phyloP scores from a whole-genome alignment of 1,140 invertebrate species.

The Drosophila albomicans region DNA sequence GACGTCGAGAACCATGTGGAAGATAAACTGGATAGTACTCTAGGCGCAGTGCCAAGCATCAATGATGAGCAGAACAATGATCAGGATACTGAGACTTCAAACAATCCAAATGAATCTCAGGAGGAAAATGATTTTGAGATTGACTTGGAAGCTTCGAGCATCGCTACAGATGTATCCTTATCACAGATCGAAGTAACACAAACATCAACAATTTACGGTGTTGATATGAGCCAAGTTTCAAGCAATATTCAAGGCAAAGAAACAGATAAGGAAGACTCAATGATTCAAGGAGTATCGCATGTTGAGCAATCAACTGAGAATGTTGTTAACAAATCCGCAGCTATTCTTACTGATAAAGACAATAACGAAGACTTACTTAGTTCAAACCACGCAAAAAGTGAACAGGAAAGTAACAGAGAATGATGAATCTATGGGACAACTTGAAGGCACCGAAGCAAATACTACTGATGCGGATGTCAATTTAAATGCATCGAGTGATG shows the following conservation, averaged over 20 bases:
- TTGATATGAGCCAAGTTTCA: constrained; percentile 2
- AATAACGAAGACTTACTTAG: too few relatives aligned
- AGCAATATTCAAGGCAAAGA: not conserved
- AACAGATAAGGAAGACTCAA: not conserved
- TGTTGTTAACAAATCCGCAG: not conserved
- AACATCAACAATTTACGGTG: constrained; percentile 21
- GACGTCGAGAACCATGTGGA: not conserved
- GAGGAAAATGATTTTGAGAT: constrained; percentile 2
- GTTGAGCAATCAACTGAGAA: not conserved
- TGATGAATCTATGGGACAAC: too few relatives aligned
- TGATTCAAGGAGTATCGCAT: not conserved
- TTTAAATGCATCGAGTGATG: not conserved
- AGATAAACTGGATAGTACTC: not conserved
- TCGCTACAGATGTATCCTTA: not conserved
- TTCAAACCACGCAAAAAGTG: too few relatives aligned
- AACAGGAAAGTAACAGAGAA: too few relatives aligned
- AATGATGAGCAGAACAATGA: not conserved
- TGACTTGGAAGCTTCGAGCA: constrained; percentile 7
- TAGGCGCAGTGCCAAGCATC: not conserved
- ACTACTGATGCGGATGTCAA: not conserved
- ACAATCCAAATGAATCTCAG: not conserved
- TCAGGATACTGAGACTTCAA: not conserved
- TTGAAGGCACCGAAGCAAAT: not conserved
- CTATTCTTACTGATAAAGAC: not conserved
- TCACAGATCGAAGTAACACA: not conserved